Percentiles rank a stretch among this genome's conserved stretches.
phyloP scores from a whole-genome alignment of 2,113 vertebrate species.

The Baryphthengus martii region DNA sequence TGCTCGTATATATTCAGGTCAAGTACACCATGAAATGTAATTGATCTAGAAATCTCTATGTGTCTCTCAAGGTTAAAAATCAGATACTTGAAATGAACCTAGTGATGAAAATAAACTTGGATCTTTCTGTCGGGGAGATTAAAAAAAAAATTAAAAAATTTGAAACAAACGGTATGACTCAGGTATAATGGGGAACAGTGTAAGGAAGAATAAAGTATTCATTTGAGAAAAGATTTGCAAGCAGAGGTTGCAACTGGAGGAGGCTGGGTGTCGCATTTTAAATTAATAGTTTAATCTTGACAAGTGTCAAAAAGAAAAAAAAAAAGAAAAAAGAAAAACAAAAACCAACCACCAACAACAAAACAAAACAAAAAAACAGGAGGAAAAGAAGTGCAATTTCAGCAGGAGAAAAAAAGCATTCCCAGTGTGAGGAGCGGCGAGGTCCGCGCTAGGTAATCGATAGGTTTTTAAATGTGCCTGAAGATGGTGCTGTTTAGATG shows the following conservation, averaged over 20 bases:
- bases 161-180: neutral
- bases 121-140: neutral
- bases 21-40: neutral
- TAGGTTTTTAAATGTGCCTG: constrained; percentile 13
- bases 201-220: neutral
- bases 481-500: constrained; percentile 66
- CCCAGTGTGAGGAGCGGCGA: fast-evolving
- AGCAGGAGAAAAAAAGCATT: neutral
- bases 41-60: neutral
- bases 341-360: neutral
- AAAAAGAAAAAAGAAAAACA: neutral
- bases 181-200: neutral
- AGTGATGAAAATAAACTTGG: neutral
- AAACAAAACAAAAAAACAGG: neutral
- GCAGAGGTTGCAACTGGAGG: neutral
- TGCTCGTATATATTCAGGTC: neutral
- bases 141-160: neutral
- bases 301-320: neutral
- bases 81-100: neutral
- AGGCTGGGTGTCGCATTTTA: fast-evolving
- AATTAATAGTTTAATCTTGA: neutral
- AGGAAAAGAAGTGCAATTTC: neutral
- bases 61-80: neutral
- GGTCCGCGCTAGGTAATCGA: fast-evolving
- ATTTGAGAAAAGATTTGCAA: neutral